Base-by-base conservation (phyloP, 2,797 vertebrate species). In the Siniperca scherzeri region DNA sequence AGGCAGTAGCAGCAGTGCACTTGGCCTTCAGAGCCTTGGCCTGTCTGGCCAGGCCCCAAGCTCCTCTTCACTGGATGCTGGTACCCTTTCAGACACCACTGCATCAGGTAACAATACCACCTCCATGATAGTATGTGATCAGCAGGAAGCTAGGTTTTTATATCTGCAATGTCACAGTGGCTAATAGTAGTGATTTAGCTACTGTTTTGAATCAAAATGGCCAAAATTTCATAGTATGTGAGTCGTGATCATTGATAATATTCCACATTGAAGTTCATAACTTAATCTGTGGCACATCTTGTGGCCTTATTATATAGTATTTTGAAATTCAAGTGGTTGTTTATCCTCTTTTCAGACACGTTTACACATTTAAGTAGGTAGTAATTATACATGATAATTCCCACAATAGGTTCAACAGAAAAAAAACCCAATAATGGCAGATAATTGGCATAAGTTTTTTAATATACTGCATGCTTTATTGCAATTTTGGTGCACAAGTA, bases 1-100 rank as follows among this genome's bases (percentile, higher is more conserved):
- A 99, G 99, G 98, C 79, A 99, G 98, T 95, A 99, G 98, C 96
- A 99, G 99, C 94, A 99, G 98, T 91, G 98, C 98, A 48, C 97
- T 99, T 72, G 98, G 98, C 73, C 96, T 99, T 81, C 99, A 99
- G 96, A 99, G 98, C 93, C 95, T 99, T 66, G 99, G 98, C 5
- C 95, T 99, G 52, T 99, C 99, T 12, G 98, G 98, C 74, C 99
- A 99, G 88, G 98, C 98, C 40, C 99, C 98, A 90, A 99, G 99
- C 92, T 99, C 98, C 73, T 99, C 99, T 56, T 99, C 98, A 27
- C 96, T 99, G 42, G 99, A 99, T n/a, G 99, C 99, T 0, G 99
- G 99, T 78, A 99, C 99, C 0, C 96, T 99, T 60, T 99, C 99
- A 7, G 99, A 99, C 95, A 99, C 99, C 69, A 99, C 99, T 16